Conservation (phyloP, 1,140 invertebrate genomes). For the Popillia japonica region DNA sequence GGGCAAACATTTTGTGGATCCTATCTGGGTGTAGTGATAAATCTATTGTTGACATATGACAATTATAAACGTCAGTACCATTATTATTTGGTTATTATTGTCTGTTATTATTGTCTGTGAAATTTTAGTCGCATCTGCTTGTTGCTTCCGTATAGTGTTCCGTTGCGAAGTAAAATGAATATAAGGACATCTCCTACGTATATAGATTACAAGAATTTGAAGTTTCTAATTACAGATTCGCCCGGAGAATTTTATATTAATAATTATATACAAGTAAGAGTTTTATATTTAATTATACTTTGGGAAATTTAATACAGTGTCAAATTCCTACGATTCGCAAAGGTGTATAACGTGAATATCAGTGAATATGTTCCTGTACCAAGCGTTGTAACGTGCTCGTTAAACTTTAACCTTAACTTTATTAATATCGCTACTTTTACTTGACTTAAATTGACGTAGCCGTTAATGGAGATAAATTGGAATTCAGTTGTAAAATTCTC, state of each 20-base stretch:
- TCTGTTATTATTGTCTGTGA: not conserved
- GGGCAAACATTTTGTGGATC: not conserved
- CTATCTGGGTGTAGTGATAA: not conserved
- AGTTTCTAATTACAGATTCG: slow-evolving; percentile 17
- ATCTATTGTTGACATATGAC: slow-evolving; percentile 3
- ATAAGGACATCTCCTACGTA: slow-evolving; percentile 4
- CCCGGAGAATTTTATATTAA: slow-evolving; percentile 26
- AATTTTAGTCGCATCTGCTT: not conserved
- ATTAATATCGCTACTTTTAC: too few species aligned
- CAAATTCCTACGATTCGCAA: too few species aligned
- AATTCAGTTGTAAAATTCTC: too few species aligned
- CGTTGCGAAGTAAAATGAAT: not conserved
- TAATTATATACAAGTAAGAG: slow-evolving; percentile 33
- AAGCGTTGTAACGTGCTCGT: too few species aligned
- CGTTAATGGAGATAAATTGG: too few species aligned
- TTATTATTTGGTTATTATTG: not conserved
- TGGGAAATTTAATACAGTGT: not conserved
- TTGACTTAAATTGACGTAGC: too few species aligned
- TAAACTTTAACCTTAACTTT: too few species aligned
- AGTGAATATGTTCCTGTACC: too few species aligned
- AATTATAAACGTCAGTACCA: not conserved
- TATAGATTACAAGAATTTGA: slow-evolving; percentile 32
- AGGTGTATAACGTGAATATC: too few species aligned
- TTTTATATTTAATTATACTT: not conserved
- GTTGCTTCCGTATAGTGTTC: not conserved